These are phyloP conservation scores for Coturnix japonica DNA, from an alignment of 2,113 vertebrate genomes.

Conservation along the genomic window DNA sequence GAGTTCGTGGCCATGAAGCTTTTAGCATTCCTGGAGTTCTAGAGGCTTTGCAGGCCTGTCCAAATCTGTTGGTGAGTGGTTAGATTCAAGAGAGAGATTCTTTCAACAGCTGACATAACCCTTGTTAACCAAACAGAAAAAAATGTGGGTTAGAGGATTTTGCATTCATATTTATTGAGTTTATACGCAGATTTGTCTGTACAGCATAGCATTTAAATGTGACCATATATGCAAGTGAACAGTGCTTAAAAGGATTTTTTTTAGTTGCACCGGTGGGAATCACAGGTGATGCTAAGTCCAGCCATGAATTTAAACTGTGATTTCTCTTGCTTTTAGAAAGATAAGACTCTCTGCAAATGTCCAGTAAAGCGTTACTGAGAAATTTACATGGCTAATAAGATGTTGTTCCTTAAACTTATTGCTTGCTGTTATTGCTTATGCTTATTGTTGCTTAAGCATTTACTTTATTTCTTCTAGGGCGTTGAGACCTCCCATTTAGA, in stretches of 20 bases:
- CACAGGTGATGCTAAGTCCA: neutral
- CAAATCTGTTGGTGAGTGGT: constrained; percentile 91
- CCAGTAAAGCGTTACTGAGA: neutral
- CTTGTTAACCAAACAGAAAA: neutral
- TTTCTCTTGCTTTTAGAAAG: neutral
- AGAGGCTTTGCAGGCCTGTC: constrained; percentile 95
- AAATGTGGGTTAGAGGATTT: neutral
- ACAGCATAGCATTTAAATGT: neutral
- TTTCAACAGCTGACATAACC: neutral
- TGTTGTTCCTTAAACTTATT: neutral
- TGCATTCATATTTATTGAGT: neutral
- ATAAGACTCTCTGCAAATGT: neutral
- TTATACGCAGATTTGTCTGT: neutral
- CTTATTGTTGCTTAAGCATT: neutral
- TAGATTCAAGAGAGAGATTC: neutral
- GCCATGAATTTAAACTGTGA: neutral
- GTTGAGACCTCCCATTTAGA: constrained; percentile 98
- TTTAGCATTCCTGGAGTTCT: constrained; percentile 98
- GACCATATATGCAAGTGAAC: neutral
- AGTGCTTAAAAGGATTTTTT: neutral
- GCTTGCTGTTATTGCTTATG: no score
- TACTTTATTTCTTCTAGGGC: constrained; percentile 80
- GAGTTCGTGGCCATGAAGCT: constrained; percentile 94
- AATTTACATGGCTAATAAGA: neutral
- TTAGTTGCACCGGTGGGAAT: neutral